Conservation (phyloP, 2,113 vertebrate genomes). For the Rana temporaria region DNA sequence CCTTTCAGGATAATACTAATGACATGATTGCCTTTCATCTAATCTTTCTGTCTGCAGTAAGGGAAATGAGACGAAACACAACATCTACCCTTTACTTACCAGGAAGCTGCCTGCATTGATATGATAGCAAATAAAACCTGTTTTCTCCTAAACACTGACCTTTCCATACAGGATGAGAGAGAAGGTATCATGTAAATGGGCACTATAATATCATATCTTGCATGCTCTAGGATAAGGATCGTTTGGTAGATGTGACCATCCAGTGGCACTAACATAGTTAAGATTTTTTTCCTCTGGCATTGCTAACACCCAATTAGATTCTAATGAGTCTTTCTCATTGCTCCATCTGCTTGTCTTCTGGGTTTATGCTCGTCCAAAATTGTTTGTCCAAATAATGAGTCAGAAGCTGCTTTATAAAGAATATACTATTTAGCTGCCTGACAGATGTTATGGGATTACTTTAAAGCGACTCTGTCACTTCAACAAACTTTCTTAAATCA, state of each 20-base stretch:
- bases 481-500: too few species aligned
- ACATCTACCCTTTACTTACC: conserved; percentile 15
- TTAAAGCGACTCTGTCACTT: too few species aligned
- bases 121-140: conserved; percentile 15
- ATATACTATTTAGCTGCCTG: background rate
- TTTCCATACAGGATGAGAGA: background rate
- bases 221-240: background rate
- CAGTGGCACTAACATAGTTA: conserved; percentile 45
- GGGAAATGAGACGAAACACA: background rate
- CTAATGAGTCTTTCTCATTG: conserved; percentile 43
- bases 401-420: conserved; percentile 26
- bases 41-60: conserved; percentile 20
- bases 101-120: background rate
- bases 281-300: conserved; percentile 19
- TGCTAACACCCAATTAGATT: conserved; percentile 25
- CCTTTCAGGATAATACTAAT: conserved; percentile 35
- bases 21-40: conserved; percentile 26
- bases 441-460: background rate
- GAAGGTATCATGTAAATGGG: conserved; percentile 3
- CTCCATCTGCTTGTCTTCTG: conserved; percentile 44
- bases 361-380: conserved; percentile 9
- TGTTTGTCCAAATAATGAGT: conserved; percentile 46
- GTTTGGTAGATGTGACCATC: conserved; percentile 35
- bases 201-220: conserved; percentile 28
- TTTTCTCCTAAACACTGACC: conserved; percentile 25